phyloP scores from a whole-genome alignment of 2,797 vertebrate species.

The Apodemus agrarius region DNA sequence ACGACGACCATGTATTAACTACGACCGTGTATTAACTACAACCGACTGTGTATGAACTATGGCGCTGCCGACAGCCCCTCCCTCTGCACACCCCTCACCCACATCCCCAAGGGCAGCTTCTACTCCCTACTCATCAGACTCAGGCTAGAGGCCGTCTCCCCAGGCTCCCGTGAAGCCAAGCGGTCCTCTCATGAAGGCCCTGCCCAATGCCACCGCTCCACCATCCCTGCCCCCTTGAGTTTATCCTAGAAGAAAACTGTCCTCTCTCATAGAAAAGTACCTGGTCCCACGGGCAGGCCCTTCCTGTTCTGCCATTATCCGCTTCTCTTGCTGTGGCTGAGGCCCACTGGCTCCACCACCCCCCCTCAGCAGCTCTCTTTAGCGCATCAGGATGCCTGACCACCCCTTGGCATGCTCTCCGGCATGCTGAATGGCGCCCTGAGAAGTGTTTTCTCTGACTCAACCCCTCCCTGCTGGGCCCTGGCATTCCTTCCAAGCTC shows the following conservation, averaged over 20 bases:
- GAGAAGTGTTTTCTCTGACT: conserved; percentile 33
- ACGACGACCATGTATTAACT: background rate
- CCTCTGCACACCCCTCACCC: background rate
- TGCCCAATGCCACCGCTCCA: background rate
- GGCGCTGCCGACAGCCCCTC: background rate
- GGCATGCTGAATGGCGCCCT: background rate
- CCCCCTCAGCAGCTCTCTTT: background rate
- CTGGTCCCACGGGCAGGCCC: background rate
- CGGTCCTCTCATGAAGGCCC: background rate
- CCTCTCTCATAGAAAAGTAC: background rate
- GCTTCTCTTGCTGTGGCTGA: background rate
- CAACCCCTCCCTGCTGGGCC: background rate
- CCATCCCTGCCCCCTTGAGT: background rate
- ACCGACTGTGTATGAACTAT: background rate
- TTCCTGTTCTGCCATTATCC: background rate
- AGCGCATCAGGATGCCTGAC: background rate
- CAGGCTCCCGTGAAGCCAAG: background rate
- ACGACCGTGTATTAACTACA: background rate
- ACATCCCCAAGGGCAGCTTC: background rate
- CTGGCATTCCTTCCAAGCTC: background rate
- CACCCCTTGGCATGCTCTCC: background rate
- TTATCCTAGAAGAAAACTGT: background rate
- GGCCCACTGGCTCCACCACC: background rate
- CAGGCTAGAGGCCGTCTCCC: background rate
- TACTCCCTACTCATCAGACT: background rate